A percentile compares a stretch with the other conserved stretches of the same genome.
Evolutionary conservation across 1,140 invertebrate species (phyloP).

Genomic region (Trichoplusia ni): DNA sequence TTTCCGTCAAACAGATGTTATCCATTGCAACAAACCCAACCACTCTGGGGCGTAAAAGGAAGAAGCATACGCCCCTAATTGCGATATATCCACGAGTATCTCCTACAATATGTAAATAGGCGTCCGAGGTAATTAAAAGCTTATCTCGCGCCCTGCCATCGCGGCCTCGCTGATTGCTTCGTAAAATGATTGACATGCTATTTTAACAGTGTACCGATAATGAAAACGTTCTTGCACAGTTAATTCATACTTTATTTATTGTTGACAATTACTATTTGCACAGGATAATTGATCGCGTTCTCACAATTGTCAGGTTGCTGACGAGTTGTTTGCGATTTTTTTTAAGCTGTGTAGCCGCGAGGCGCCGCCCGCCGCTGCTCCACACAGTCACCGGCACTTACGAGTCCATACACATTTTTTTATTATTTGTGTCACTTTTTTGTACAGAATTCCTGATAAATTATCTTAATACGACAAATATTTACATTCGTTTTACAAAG

Average conservation of each 20-base stretch:
- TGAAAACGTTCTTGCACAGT: constrained; percentile 69
- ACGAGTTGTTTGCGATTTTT: constrained; percentile 73
- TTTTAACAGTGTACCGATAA: constrained; percentile 73
- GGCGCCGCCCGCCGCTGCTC: constrained; percentile 54
- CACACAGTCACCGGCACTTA: constrained; percentile 40
- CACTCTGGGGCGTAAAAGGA: constrained; percentile 68
- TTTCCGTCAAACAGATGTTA: constrained; percentile 70
- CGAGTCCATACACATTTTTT: constrained; percentile 55
- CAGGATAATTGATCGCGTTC: constrained; percentile 79
- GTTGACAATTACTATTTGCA: constrained; percentile 78
- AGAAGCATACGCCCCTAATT: constrained; percentile 74
- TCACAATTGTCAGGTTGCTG: constrained; percentile 76
- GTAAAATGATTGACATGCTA: constrained; percentile 78
- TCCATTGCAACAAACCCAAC: constrained; percentile 51
- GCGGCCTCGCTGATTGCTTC: constrained; percentile 65
- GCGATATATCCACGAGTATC: constrained; percentile 74
- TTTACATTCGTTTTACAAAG: constrained; percentile 54
- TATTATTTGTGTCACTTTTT: constrained; percentile 57
- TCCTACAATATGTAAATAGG: constrained; percentile 78
- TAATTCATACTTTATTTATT: constrained; percentile 71
- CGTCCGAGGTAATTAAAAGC: constrained; percentile 78
- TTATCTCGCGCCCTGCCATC: constrained; percentile 72
- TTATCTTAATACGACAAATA: constrained; percentile 75
- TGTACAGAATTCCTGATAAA: constrained; percentile 55
- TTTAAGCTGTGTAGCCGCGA: constrained; percentile 58